These are phyloP conservation scores for Chionodraco myersi DNA, from an alignment of 2,113 vertebrate genomes.

Conservation along the genomic window DNA sequence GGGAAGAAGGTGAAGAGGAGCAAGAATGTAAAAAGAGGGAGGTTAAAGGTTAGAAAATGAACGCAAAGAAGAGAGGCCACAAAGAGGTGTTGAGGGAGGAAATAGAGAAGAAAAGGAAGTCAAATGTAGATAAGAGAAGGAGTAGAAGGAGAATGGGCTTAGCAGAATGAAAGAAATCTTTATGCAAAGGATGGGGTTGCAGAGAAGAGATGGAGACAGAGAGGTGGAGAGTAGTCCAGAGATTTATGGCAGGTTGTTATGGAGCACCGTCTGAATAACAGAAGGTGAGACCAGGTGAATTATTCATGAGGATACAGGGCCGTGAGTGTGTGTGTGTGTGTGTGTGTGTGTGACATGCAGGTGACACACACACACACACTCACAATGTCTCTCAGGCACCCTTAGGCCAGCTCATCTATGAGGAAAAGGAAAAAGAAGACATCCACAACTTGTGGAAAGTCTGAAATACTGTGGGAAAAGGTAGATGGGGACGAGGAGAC, in stretches of 20 bases:
- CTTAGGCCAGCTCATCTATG: slow-evolving; percentile 55
- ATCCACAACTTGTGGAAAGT: slow-evolving; percentile 59
- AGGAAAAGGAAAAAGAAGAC: slow-evolving; percentile 45
- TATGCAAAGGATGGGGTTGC: slow-evolving; percentile 58
- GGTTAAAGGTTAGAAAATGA: slow-evolving; percentile 53
- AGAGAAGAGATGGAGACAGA: slow-evolving; percentile 49
- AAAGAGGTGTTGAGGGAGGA: slow-evolving; percentile 12
- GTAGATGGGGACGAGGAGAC: slow-evolving; percentile 10
- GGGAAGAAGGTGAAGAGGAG: slow-evolving; percentile 12
- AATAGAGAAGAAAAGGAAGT: background rate
- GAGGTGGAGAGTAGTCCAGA: slow-evolving; percentile 63
- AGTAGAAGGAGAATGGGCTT: slow-evolving; percentile 19
- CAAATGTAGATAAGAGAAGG: slow-evolving; percentile 13
- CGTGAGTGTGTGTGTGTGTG: slow-evolving; percentile 38
- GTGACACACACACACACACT: slow-evolving; percentile 48
- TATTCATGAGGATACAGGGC: slow-evolving; percentile 71
- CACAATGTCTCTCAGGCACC: slow-evolving; percentile 39
- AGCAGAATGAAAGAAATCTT: slow-evolving; percentile 53
- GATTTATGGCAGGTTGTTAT: slow-evolving; percentile 82
- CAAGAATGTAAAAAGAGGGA: slow-evolving; percentile 18
- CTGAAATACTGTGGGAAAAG: slow-evolving; percentile 53
- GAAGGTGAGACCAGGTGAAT: slow-evolving; percentile 78
- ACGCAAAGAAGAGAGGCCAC: slow-evolving; percentile 40
- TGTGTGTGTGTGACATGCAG: slow-evolving; percentile 31
- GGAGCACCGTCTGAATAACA: slow-evolving; percentile 78